A percentile compares a stretch with the other conserved stretches of the same genome.
Evolutionary conservation across 1,140 invertebrate genomes (phyloP).

Genomic region (Lepeophtheirus salmonis): DNA sequence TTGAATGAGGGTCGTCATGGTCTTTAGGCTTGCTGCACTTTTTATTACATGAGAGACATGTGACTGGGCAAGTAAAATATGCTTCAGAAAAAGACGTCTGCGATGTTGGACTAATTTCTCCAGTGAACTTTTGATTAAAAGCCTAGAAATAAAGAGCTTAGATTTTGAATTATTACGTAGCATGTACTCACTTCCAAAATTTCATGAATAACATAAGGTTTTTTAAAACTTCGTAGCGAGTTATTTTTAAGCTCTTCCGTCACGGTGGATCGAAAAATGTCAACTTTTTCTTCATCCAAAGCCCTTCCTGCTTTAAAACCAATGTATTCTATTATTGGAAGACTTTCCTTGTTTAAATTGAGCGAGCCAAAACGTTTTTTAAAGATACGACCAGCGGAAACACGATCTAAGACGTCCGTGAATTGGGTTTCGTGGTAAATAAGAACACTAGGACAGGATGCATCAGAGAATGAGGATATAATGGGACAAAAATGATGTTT

Average conservation of each 20-base stretch:
- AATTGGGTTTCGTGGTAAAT: conserved; percentile 63
- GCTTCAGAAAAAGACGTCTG: conserved; percentile 52
- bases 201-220: background rate
- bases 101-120: conserved; percentile 39
- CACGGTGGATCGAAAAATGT: background rate
- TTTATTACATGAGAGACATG: conserved; percentile 48
- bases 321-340: background rate
- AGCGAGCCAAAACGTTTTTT: background rate
- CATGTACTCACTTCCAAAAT: background rate
- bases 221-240: background rate
- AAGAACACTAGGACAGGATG: conserved; percentile 49
- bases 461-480: conserved; percentile 35
- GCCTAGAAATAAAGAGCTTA: conserved; percentile 35
- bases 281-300: background rate
- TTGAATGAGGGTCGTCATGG: conserved; percentile 44
- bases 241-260: background rate
- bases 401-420: conserved; percentile 31
- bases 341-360: background rate
- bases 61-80: conserved; percentile 53
- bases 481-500: conserved; percentile 48
- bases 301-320: background rate
- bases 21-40: conserved; percentile 56
- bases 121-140: conserved; percentile 56
- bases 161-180: too few relatives aligned
- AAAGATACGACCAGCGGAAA: background rate